A percentile compares a stretch with the other conserved stretches of the same genome.
Evolutionary conservation across 1,140 invertebrate genomes (phyloP).

Genomic region (Neodiprion lecontei): DNA sequence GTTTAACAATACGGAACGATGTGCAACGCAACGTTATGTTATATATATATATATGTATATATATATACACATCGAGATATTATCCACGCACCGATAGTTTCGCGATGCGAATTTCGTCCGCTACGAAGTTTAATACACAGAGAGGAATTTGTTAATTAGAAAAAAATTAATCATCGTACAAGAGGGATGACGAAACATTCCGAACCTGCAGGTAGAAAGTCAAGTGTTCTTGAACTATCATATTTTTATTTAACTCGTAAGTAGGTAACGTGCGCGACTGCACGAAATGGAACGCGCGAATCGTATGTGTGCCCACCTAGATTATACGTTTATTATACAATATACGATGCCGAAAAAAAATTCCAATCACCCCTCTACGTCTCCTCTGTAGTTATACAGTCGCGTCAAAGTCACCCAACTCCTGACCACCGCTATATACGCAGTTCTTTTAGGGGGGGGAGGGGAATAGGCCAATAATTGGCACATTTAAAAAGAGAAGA

Average conservation of each 20-base stretch:
- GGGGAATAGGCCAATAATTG: too few species aligned
- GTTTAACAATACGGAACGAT: too few species aligned
- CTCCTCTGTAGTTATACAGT: neutral
- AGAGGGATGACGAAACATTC: neutral
- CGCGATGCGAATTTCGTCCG: too few species aligned
- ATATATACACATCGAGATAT: too few species aligned
- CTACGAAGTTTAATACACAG: too few species aligned
- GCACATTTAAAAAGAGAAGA: too few species aligned
- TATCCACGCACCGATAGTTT: too few species aligned
- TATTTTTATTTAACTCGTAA: neutral
- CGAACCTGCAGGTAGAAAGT: slow-evolving; percentile 2
- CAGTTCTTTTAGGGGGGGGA: too few species aligned
- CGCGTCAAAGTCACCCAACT: neutral
- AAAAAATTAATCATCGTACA: neutral
- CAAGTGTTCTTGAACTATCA: slow-evolving; percentile 5
- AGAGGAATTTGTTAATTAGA: neutral
- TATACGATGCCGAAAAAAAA: neutral
- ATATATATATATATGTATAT: too few species aligned
- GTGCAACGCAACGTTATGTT: too few species aligned
- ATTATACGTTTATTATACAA: too few species aligned
- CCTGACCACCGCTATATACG: too few species aligned
- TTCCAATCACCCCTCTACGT: neutral
- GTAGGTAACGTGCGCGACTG: neutral
- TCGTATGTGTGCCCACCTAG: neutral
- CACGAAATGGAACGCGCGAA: neutral